A percentile compares a stretch with the other conserved stretches of the same genome.
Conservation (phyloP, 2,888 invertebrate genomes). For the Spodoptera exigua region DNA sequence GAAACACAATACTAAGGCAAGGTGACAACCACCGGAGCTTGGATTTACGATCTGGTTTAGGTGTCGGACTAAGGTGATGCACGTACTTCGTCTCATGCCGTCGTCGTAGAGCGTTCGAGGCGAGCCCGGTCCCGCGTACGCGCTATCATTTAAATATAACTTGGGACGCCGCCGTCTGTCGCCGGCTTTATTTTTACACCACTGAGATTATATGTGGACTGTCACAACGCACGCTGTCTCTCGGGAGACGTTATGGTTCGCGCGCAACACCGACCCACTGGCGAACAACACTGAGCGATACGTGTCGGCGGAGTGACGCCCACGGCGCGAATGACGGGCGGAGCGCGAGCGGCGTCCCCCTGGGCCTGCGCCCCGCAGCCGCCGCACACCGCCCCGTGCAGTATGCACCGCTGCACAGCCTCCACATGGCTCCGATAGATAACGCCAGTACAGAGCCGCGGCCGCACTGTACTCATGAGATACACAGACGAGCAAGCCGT, state of each 20-base stretch:
- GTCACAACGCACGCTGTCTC: conserved; percentile 79
- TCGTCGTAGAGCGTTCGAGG: conserved; percentile 78
- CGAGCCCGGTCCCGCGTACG: conserved; percentile 79
- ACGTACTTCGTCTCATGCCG: conserved; percentile 88
- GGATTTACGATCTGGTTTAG: conserved; percentile 73
- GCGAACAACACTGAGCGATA: conserved; percentile 53
- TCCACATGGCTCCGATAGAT: conserved; percentile 82
- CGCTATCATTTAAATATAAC: conserved; percentile 89
- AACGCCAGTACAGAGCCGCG: conserved; percentile 68
- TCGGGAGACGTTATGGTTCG: conserved; percentile 69
- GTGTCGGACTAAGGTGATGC: conserved; percentile 66
- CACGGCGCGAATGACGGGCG: conserved; percentile 77
- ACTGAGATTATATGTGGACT: conserved; percentile 74
- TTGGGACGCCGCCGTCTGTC: conserved; percentile 84
- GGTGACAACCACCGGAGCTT: conserved; percentile 63
- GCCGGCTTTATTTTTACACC: conserved; percentile 88
- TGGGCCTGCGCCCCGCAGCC: conserved; percentile 58
- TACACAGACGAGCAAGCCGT: conserved; percentile 67
- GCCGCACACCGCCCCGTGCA: conserved; percentile 70
- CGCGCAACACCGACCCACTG: conserved; percentile 55
- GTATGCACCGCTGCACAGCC: conserved; percentile 83
- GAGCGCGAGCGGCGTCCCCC: conserved; percentile 67
- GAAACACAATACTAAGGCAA: conserved; percentile 63
- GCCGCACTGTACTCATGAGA: conserved; percentile 68
- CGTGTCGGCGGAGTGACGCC: conserved; percentile 70